Conservation (phyloP, 2,888 invertebrate species). For the Trachelus troglodyta region DNA sequence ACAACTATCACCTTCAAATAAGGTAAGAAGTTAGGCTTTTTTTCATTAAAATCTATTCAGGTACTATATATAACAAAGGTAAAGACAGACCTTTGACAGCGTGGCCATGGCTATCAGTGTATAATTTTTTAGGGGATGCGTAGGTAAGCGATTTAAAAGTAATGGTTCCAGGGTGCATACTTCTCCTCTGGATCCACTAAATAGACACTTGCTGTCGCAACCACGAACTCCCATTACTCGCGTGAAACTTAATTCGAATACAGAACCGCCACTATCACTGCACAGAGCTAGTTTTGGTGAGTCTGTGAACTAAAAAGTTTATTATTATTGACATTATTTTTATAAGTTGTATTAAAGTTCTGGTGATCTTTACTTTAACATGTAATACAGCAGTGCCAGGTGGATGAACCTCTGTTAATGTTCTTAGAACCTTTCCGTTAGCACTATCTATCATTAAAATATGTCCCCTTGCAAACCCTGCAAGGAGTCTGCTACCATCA, state of each 20-base stretch:
- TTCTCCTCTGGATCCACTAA: constrained; percentile 97
- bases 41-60: background rate
- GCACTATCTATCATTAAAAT: constrained; percentile 91
- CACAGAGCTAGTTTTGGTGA: constrained; percentile 80
- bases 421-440: constrained; percentile 81
- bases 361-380: constrained; percentile 67
- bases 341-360: background rate
- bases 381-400: constrained; percentile 86
- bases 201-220: constrained; percentile 91
- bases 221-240: constrained; percentile 88
- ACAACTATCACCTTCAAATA: constrained; percentile 77
- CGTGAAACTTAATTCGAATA: constrained; percentile 92
- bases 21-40: constrained; percentile 2
- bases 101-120: constrained; percentile 93
- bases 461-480: constrained; percentile 82
- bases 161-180: constrained; percentile 82
- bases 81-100: constrained; percentile 81
- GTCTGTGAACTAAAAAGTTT: constrained; percentile 73
- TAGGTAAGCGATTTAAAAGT: constrained; percentile 69
- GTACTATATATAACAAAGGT: background rate
- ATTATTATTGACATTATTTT: background rate
- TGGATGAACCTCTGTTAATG: constrained; percentile 83
- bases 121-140: constrained; percentile 78
- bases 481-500: constrained; percentile 86
- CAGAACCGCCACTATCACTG: constrained; percentile 95